Evolutionary conservation across 2,797 vertebrate genomes (phyloP), one percentile per base, ranked within the genome.

Genomic region (Clamator glandarius): DNA sequence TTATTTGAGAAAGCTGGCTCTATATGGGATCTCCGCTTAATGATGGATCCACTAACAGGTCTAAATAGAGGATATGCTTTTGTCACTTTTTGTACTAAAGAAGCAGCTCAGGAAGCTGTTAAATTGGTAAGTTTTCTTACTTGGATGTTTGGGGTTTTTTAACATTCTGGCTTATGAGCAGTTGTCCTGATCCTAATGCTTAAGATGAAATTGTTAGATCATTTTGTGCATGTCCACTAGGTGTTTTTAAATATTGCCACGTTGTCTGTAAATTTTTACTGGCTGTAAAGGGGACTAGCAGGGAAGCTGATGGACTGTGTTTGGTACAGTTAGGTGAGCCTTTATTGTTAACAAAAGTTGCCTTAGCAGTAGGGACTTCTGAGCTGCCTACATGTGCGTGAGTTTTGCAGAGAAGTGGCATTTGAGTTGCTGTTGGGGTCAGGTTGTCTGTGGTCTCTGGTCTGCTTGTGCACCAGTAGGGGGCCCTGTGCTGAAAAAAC

Each of bases 41-140:
- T 99, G 99, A 99, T 99, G 99, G 99, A 99, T 98, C 99, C 99
- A 69, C 98, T 99, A 74, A 99, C 99, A 93, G 99, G 99, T 96
- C 98, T 99, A 89, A 99, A 99, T 97, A 98, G 99, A 97, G 99
- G 99, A 97, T 99, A 99, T 92, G 99, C 99, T 97, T 99, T 99
- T 98, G 99, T 99, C 98, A 99, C 99, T 91, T 99, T 99, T 98
- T 99, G 99, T 98, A 99, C 98, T 98, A 99, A 99, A 98, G 99
- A 99, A 95, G 99, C 99, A 97, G 99, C 99, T 88, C 99, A 99
- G 97, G 99, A 99, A 98, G 99, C 99, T 97, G 99, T 99, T 88
- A 99, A 99, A 97, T 97, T 99, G 98, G 99, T 99, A 97, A 93
- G 98, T 98, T 62, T 68, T 57, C 25, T 36, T 58, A 16, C 8